phyloP scores from a whole-genome alignment of 2,797 vertebrate species.

The Epinephelus coioides region DNA sequence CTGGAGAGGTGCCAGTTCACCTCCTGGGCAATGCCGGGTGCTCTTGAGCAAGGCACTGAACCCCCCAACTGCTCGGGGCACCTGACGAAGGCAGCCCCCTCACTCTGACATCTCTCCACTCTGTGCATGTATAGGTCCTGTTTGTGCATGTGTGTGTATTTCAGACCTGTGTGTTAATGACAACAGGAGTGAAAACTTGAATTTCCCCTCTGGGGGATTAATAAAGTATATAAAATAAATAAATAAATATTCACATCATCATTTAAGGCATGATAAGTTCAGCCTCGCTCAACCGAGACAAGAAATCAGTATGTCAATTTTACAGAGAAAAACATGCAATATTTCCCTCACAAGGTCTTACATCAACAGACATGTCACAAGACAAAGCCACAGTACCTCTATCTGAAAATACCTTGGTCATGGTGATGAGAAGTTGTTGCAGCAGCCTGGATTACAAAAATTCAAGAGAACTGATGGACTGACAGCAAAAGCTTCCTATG shows the following conservation, averaged over 20 bases:
- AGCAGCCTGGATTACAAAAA: not conserved
- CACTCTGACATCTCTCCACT: too few species aligned
- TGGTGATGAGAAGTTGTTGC: not conserved
- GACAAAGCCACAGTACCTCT: not conserved
- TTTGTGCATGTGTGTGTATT: too few species aligned
- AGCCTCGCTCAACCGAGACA: not conserved
- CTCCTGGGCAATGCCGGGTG: too few species aligned
- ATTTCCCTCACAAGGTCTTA: not conserved
- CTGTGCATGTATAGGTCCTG: too few species aligned
- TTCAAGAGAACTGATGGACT: not conserved
- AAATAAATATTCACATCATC: not conserved
- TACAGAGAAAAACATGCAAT: not conserved
- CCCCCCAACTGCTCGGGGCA: too few species aligned
- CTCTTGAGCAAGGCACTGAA: too few species aligned
- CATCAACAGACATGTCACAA: constrained; percentile 1
- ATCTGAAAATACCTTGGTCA: not conserved
- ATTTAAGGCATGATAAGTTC: not conserved
- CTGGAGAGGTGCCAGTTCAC: too few species aligned
- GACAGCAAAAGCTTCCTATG: not conserved
- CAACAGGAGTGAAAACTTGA: too few species aligned
- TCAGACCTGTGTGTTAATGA: too few species aligned
- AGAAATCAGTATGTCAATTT: not conserved
- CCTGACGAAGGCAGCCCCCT: too few species aligned
- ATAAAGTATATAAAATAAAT: too few species aligned
- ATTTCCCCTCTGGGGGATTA: not conserved